Percentiles rank a stretch among this genome's conserved stretches.
These are phyloP conservation scores for Phalanger gymnotis DNA, from an alignment of 2,797 vertebrate genomes.

Conservation along the genomic window DNA sequence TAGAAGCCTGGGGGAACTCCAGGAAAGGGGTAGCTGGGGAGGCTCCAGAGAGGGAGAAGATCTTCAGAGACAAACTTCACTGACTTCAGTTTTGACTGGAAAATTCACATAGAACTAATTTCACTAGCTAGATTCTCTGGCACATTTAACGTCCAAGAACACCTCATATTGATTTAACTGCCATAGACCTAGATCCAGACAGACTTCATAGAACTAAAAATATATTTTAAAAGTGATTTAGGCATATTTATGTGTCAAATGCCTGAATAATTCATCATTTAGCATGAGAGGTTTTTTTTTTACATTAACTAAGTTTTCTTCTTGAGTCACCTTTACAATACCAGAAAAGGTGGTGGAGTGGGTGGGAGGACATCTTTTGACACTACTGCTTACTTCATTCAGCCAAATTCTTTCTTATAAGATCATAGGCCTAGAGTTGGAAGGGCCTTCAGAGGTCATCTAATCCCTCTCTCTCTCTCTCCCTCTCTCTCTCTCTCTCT, in stretches of 20 bases:
- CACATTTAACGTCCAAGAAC: neutral
- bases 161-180: neutral
- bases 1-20: neutral
- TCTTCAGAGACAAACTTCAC: neutral
- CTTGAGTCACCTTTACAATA: neutral
- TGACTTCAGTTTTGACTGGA: neutral
- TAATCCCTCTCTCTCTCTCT: too few relatives aligned
- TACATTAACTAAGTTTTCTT: neutral
- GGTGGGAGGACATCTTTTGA: neutral
- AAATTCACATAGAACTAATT: neutral
- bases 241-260: neutral
- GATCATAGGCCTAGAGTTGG: neutral
- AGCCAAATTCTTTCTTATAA: neutral
- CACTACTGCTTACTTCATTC: neutral
- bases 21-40: neutral
- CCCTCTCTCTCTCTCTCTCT: too few relatives aligned
- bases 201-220: neutral
- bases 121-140: neutral
- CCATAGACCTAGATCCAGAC: neutral
- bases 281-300: neutral
- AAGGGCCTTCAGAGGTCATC: neutral
- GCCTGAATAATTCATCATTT: neutral
- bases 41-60: neutral
- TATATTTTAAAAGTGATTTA: neutral
- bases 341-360: neutral